Evolutionary conservation across 2,888 invertebrate genomes (phyloP), one percentile per base, ranked within the genome.

Genomic region (Odiellus spinosus): DNA sequence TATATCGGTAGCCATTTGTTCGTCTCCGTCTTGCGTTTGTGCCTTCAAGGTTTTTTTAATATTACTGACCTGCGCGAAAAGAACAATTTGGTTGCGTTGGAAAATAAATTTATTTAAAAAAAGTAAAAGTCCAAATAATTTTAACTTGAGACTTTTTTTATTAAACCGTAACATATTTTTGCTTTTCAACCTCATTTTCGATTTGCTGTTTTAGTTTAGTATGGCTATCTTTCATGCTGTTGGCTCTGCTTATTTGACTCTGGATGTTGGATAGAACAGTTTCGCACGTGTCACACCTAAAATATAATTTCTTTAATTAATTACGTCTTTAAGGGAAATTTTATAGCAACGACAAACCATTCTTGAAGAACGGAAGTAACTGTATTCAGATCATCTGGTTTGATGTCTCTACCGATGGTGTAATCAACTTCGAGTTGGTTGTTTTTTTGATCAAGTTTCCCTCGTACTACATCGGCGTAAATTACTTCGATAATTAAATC

Each of bases 401-500:
- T 46, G 21, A 93, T 90, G 61, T 96, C 95, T 15, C 95, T 73
- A 0, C 93, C 93, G 33, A 93, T 76, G 0, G 93, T 88, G 59
- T 84, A 90, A 64, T 95, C 93, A 1, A 95, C 81, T 68, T 95
- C 93, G 34, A 95, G 71, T 54, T 83, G 81, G 57, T 84, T 83
- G 65, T 90, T 87, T 62, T 87, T 86, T 65, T 95, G 95, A 67
- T 95, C 95, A 55, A 96, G 69, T 68, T 93, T 95, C 2, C 93
- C 95, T 57, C 86, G 86, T 56, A 95, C 86, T 64, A 88, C 87
- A 80, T 85, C 85, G 55, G 90, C 86, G 72, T 95, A 95, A 61
- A n/a, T n/a, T n/a, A n/a, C 91, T 73, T 95, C 95, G 60, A 96
- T 95, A 51, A 95, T 93, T 46, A 95, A 73, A 71, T 95, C 95